Base-by-base conservation (phyloP, 1,140 invertebrate species). In the Zaprionus inermis region DNA sequence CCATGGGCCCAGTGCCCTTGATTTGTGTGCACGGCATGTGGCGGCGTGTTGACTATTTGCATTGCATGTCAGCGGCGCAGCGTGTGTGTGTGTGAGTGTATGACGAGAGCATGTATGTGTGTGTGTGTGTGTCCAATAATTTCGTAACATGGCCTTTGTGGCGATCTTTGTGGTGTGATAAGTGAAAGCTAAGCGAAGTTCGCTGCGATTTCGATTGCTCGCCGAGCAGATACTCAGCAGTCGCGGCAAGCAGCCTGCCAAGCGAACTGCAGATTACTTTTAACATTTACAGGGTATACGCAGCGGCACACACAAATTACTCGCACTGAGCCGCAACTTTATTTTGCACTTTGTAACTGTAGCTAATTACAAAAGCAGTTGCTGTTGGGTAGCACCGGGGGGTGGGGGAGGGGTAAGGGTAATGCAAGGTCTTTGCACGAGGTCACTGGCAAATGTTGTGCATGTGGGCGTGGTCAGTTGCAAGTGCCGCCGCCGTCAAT, bases 121-220 rank as follows among this genome's bases (percentile, higher is more conserved):
- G 38, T 72, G 38, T 76, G 52, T 70, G 67, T 79, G 68, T 71
- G 79, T 89, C 80, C 74, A 89, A 89, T 89, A 89, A 89, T 89
- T 89, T 89, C 84, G 84, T 89, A 89, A 89, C 85, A 89, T 89
- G 85, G 84, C 84, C 85, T 89, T 89, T 90, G 84, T 78, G 80
- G 84, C 84, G 84, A 89, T 89, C 84, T 76, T 81, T 80, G 80
- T 76, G 65, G 66, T 55, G 84, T 78, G 84, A 88, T 88, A 88
- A 88, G 77, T 60, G 46, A 59, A 73, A 68, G 54, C 64, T 38
- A 68, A 56, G 38, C 11, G 18, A 49, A 57, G 14, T 22, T 32
- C 30, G n/a, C 18, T 4, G 4, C 16, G 7, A 2, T 28, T 1
- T 14, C 0, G 3, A 22, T 1, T 68, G 36, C 51, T 11, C 38